Percentiles rank a stretch among this genome's conserved stretches.
Conservation (phyloP, 2,888 invertebrate genomes). For the Zaprionus lineosus region DNA sequence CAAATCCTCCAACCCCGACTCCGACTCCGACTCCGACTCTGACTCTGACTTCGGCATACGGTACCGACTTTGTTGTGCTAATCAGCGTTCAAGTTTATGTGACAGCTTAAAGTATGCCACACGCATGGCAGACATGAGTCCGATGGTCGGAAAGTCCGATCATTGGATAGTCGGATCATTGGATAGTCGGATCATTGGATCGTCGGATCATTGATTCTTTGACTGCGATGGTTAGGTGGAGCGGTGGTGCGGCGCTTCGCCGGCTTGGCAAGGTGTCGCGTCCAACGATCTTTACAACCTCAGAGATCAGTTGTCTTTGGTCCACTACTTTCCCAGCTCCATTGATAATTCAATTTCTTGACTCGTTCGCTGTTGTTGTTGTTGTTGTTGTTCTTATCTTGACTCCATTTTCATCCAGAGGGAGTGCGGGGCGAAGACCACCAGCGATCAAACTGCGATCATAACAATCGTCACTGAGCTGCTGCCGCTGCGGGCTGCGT, state of each 20-base stretch:
- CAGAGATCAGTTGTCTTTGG: conserved; percentile 8
- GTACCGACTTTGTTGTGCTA: conserved; percentile 76
- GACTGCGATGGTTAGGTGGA: conserved; percentile 12
- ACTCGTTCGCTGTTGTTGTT: conserved; percentile 18
- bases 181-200: conserved; percentile 8
- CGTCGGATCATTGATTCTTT: conserved; percentile 6
- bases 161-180: conserved; percentile 7
- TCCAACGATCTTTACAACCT: conserved; percentile 58
- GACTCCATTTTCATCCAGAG: conserved; percentile 62
- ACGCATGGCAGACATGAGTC: conserved; percentile 45
- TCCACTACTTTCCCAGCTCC: conserved; percentile 52
- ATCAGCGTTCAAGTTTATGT: conserved; percentile 78
- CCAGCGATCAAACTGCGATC: conserved; percentile 55
- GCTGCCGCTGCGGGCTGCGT: conserved; percentile 67
- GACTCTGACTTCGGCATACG: conserved; percentile 1
- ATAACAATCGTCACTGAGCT: conserved; percentile 58
- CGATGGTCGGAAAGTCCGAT: conserved; percentile 12
- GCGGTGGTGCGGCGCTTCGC: conserved; percentile 69
- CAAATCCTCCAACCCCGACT: conserved; percentile 47
- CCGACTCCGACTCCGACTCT: background rate
- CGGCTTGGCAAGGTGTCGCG: conserved; percentile 57
- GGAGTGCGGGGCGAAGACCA: conserved; percentile 44
- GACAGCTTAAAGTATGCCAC: conserved; percentile 78
- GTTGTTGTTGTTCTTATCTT: conserved; percentile 51
- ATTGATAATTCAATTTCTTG: conserved; percentile 76